Base-by-base conservation (phyloP, 1,140 invertebrate genomes). In the Macrostomum lignano region DNA sequence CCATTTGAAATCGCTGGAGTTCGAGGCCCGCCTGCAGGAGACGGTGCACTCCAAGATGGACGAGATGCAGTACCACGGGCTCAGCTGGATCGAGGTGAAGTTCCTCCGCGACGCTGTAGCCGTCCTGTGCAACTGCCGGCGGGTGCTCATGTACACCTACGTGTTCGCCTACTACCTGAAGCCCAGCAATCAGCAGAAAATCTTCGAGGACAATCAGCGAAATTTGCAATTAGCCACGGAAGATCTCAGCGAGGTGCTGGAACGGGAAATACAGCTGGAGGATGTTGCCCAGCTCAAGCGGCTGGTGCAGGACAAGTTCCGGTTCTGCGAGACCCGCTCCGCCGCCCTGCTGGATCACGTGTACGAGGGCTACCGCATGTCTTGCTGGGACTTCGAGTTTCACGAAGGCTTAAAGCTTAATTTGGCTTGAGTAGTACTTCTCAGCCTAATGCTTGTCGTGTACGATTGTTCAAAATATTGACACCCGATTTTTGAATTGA, bases 1-100 rank as follows among this genome's bases (percentile, higher is more conserved):
- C 64, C 86, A 94, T 59, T 86, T 91, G 77, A 81, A 93, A 57
- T 86, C 78, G 39, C 65, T 94, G 40, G 86, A 88, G 60, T 88
- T 96, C 61, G 86, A 96, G 58, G 39, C 41, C 0, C 33, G 57
- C 52, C 39, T 56, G 22, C 55, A 55, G 40, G 42, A 45, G 10
- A 47, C 47, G 11, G 74, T 93, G 7, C 81, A 86, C 54, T 72
- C 77, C 46, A 94, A 94, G 62, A 94, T 94, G 84, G 84, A 94
- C 53, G 84, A 93, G 60, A 93, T 96, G 84, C 82, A 93, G 49
- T 81, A 91, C 46, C 82, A 91, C 52, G 88, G 88, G 50, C 93
- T 94, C 84, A 88, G 79, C 29, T 96, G 86, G 86, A 94, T 94
- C 47, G 88, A 96, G 68, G 78, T 82, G 44, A 81, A 91, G 66